Evolutionary conservation across 2,113 vertebrate species (phyloP).

Genomic region (Scatophagus argus): DNA sequence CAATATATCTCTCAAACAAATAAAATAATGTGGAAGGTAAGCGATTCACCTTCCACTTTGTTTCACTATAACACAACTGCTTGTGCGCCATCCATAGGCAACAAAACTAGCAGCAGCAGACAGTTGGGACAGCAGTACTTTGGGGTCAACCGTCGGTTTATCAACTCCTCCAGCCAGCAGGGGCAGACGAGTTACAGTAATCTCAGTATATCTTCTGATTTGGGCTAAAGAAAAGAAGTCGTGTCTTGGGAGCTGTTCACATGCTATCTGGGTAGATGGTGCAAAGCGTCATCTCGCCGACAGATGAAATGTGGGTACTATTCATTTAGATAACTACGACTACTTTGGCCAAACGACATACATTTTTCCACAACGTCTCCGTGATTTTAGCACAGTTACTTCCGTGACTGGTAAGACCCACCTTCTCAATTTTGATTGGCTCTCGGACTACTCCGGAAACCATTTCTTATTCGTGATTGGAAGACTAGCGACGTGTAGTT

Average conservation of each 20-base stretch:
- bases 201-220: background rate
- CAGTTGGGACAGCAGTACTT: too few species aligned
- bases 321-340: background rate
- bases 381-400: background rate
- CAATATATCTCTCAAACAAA: background rate
- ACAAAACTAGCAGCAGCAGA: background rate
- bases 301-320: too few species aligned
- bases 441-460: accelerated
- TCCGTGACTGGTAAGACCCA: slow-evolving; percentile 28
- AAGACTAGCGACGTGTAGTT: accelerated
- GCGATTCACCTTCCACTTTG: background rate
- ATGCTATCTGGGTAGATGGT: too few species aligned
- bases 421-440: slow-evolving; percentile 42
- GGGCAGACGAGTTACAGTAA: background rate
- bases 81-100: slow-evolving; percentile 51
- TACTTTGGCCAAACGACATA: background rate
- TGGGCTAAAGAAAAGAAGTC: slow-evolving; percentile 12
- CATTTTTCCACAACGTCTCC: accelerated
- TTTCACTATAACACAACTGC: background rate
- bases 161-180: slow-evolving; percentile 51
- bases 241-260: background rate
- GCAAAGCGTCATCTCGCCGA: background rate
- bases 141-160: too few species aligned
- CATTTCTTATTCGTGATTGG: slow-evolving; percentile 48
- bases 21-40: background rate